These are phyloP conservation scores for Meles meles DNA, from an alignment of 2,113 vertebrate genomes.

Conservation along the genomic window DNA sequence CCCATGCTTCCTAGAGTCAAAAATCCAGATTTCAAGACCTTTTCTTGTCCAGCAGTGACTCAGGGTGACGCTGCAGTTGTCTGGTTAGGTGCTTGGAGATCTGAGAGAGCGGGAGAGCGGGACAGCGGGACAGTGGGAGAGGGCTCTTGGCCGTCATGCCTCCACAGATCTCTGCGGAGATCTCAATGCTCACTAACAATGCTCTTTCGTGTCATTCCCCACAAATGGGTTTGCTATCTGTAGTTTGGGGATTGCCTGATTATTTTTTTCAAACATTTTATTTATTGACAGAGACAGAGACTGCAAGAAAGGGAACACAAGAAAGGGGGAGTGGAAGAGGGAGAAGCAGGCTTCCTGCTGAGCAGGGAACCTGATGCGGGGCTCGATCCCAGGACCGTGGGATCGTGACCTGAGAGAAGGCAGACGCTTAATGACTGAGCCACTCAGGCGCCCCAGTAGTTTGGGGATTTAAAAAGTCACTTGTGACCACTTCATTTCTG, in stretches of 20 bases:
- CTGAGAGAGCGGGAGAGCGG: rapidly evolving
- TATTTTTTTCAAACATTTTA: too few species aligned
- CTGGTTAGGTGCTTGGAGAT: neutral
- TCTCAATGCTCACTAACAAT: rapidly evolving
- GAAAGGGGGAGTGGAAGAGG: too few species aligned
- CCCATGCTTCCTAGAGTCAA: neutral
- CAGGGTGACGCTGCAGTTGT: rapidly evolving
- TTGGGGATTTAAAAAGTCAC: neutral
- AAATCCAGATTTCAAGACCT: neutral
- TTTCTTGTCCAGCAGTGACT: neutral
- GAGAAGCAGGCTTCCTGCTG: too few species aligned
- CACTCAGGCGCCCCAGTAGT: too few species aligned
- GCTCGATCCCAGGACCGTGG: too few species aligned
- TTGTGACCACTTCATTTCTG: neutral
- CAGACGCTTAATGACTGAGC: too few species aligned
- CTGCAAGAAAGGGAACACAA: too few species aligned
- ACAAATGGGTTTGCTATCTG: neutral
- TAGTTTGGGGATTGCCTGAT: neutral
- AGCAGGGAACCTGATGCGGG: too few species aligned
- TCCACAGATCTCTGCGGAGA: neutral
- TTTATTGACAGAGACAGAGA: too few species aligned
- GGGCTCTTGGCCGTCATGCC: neutral
- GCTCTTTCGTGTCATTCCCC: neutral
- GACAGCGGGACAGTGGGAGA: rapidly evolving
- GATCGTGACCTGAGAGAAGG: too few species aligned